Evolutionary conservation across 2,797 vertebrate genomes (phyloP).

Genomic region (Jordanella pulchra): DNA sequence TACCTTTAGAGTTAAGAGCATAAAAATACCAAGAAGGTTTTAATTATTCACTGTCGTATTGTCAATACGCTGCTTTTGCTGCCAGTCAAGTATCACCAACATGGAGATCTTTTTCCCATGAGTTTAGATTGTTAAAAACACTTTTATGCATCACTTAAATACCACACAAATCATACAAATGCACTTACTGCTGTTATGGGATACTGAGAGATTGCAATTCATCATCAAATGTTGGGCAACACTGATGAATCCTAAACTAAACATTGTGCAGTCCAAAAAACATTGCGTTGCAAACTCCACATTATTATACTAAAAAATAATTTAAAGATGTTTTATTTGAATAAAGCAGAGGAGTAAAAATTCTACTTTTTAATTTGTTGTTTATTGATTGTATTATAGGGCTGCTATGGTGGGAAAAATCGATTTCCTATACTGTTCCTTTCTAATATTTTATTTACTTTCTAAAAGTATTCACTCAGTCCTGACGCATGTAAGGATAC

Average conservation of each 20-base stretch:
- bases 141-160: constrained; percentile 36
- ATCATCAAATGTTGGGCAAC: constrained; percentile 35
- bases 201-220: constrained; percentile 41
- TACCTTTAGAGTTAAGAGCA: constrained; percentile 39
- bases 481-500: too few relatives aligned
- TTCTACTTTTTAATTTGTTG: not conserved
- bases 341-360: not conserved
- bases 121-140: constrained; percentile 37
- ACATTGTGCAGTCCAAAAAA: constrained; percentile 8
- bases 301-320: not conserved
- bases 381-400: not conserved
- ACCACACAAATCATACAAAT: constrained; percentile 55
- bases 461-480: too few relatives aligned
- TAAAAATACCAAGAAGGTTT: constrained; percentile 44
- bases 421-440: too few relatives aligned
- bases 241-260: constrained; percentile 15
- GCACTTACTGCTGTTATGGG: constrained; percentile 31
- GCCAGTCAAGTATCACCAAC: constrained; percentile 24
- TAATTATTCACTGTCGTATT: constrained; percentile 50
- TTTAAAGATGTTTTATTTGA: constrained; percentile 1
- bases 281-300: constrained; percentile 4
- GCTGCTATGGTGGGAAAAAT: too few relatives aligned
- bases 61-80: constrained; percentile 29
- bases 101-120: constrained; percentile 41
- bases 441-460: too few relatives aligned